Conservation (phyloP, 64 coral and sea anemone species). For the Dendrophyllia cribrosa region DNA sequence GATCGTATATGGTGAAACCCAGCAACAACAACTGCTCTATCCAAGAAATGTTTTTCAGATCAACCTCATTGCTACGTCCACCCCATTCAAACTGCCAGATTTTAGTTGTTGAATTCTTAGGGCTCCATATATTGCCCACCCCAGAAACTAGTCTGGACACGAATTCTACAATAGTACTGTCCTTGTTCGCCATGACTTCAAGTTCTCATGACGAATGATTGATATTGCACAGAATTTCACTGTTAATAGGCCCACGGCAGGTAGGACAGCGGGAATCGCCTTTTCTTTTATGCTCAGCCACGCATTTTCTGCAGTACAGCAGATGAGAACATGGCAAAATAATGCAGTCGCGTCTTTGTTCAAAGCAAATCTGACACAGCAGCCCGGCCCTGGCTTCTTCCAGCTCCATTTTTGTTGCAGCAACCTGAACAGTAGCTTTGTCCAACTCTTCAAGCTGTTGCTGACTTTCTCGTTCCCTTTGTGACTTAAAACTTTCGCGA, state of each 20-base stretch:
- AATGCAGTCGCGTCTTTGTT: conserved; percentile 67
- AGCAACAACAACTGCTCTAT: no score
- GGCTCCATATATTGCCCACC: no score
- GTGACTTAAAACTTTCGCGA: background rate
- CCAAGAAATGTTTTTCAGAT: no score
- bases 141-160: no score
- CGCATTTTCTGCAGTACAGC: conserved; percentile 69
- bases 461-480: background rate
- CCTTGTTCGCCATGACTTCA: background rate
- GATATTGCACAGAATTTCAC: conserved; percentile 68
- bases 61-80: no score
- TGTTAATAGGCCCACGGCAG: conserved; percentile 64
- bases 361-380: conserved; percentile 85
- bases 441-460: background rate
- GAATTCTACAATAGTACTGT: no score
- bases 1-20: no score
- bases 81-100: no score
- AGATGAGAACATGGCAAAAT: conserved; percentile 78
- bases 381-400: conserved; percentile 25
- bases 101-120: no score
- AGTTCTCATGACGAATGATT: background rate
- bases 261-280: conserved; percentile 40
- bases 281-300: conserved; percentile 37
- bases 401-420: conserved; percentile 29
- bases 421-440: background rate